Percentiles rank a stretch among this genome's conserved stretches.
These are phyloP conservation scores for Merluccius polli DNA, from an alignment of 2,797 vertebrate species.

Conservation along the genomic window DNA sequence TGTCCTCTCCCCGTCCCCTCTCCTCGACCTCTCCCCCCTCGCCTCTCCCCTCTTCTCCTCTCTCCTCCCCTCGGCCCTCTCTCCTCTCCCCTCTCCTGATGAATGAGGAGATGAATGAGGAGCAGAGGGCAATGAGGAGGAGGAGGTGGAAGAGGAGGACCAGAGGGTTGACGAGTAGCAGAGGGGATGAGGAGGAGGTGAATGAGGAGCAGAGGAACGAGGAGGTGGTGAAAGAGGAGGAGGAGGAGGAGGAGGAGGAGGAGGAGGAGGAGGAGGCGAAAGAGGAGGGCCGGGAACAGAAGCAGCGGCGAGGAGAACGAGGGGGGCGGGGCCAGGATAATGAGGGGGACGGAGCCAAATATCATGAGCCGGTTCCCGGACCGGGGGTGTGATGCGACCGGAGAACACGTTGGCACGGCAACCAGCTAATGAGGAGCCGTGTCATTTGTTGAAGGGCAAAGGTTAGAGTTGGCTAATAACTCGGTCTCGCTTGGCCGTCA, in stretches of 20 bases:
- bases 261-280: not conserved
- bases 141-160: not conserved
- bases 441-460: slow-evolving; percentile 3
- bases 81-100: not conserved
- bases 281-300: not conserved
- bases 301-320: not conserved
- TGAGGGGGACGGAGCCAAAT: not conserved
- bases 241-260: not conserved
- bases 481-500: not conserved
- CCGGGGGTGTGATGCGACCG: not conserved
- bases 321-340: too few relatives aligned
- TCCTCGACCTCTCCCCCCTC: not conserved
- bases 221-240: not conserved
- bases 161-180: not conserved
- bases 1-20: not conserved
- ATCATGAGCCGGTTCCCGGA: not conserved
- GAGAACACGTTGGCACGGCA: not conserved
- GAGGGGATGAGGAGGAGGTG: not conserved
- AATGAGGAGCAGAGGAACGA: not conserved
- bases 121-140: not conserved
- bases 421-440: slow-evolving; percentile 28
- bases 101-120: not conserved
- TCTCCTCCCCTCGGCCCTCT: not conserved
- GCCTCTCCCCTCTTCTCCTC: too few relatives aligned
- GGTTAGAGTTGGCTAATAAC: slow-evolving; percentile 1